Evolutionary conservation across 2,797 vertebrate genomes (phyloP).

Genomic region (Acestrorhynchus altus): DNA sequence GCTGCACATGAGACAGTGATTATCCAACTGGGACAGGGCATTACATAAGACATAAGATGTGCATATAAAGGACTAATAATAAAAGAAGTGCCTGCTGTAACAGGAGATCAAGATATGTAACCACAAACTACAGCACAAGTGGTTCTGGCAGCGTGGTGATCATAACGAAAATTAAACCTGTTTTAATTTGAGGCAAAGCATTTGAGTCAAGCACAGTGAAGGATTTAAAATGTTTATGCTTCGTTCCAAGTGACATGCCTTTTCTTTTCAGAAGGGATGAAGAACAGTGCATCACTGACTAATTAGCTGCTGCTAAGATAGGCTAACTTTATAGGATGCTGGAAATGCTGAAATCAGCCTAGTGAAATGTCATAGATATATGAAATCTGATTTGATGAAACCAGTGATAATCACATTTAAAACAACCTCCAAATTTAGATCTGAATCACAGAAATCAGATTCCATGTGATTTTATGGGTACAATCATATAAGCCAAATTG

Average conservation of each 20-base stretch:
- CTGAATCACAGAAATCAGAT: no score
- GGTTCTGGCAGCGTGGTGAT: not conserved
- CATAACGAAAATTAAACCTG: not conserved
- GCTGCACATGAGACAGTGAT: conserved; percentile 17
- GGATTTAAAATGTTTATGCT: not conserved
- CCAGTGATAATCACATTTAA: no score
- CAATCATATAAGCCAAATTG: no score
- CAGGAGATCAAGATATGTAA: conserved; percentile 15
- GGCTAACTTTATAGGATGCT: not conserved
- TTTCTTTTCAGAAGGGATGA: not conserved
- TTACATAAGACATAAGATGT: conserved; percentile 1
- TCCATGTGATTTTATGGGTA: no score
- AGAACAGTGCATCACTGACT: not conserved
- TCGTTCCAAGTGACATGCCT: not conserved
- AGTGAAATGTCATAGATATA: no score
- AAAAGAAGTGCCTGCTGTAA: not conserved
- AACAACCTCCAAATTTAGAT: no score
- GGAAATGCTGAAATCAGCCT: not conserved
- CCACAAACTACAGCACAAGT: not conserved
- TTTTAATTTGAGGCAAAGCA: not conserved
- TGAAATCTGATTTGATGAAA: no score
- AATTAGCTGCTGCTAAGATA: not conserved
- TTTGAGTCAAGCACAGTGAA: conserved; percentile 18
- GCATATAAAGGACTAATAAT: not conserved
- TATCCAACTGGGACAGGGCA: conserved; percentile 11